Evolutionary conservation across 2,888 invertebrate species (phyloP), one percentile per base, ranked within the genome.

Genomic region (Acanthosepion lycidas): DNA sequence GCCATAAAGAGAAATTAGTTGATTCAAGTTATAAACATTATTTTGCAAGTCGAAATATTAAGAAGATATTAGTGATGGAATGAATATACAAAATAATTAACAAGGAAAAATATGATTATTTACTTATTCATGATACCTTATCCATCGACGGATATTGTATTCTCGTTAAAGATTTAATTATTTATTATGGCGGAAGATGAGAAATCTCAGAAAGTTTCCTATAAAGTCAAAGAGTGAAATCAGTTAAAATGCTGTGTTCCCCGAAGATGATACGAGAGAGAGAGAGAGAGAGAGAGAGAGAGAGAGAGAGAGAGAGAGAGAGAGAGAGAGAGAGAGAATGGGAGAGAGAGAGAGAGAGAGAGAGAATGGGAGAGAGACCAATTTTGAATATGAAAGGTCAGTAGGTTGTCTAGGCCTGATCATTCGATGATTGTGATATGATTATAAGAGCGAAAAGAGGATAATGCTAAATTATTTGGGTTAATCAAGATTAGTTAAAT

Each of bases 401-500:
- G n/a, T 78, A 78, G 78, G 78, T 78, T 78, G 78, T 78, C 78
- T 33, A 78, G 78, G 78, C n/a, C 15, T 78, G 78, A 78, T 33
- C 33, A 78, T 78, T 78, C 78, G 78, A 78, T 78, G n/a, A 78
- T 33, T 78, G 78, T 78, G 78, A 78, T 33, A 78, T 78, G 78
- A 78, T 78, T 78, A n/a, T 78, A 78, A 78, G 78, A 78, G 78
- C 18, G 33, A 33, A 78, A 9, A n/a, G 78, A 12, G 78, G 78
- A 78, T 78, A 78, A 78, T 78, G 33, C 78, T 78, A 78, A 78
- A 78, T 78, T 78, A 33, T 78, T 5, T 78, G 78, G 78, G 78
- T 78, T 78, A 78, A 78, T 78, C n/a, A 33, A 78, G 78, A 78
- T 78, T 78, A 33, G 78, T 78, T n/a, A 78, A 78, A 78, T 78